Evolutionary conservation across 1,140 invertebrate genomes (phyloP).

Genomic region (Anastrepha obliqua): DNA sequence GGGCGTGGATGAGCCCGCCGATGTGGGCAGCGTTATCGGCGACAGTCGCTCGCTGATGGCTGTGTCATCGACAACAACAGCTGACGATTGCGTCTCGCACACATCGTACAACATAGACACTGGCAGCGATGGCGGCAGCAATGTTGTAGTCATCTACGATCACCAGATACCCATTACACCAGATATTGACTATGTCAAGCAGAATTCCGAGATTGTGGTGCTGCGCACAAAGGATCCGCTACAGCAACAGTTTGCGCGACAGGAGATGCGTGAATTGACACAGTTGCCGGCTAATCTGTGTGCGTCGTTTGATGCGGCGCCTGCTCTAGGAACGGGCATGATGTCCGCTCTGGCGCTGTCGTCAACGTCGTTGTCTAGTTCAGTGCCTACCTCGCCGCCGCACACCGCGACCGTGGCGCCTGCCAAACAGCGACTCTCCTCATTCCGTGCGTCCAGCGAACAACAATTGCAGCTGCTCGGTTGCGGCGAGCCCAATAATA

Average conservation of each 20-base stretch:
- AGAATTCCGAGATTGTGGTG: constrained; percentile 73
- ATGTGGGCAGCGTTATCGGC: constrained; percentile 39
- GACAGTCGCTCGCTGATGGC: constrained; percentile 59
- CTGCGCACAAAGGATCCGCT: constrained; percentile 71
- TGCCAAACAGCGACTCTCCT: constrained; percentile 72
- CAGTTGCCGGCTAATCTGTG: constrained; percentile 66
- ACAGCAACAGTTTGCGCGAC: constrained; percentile 62
- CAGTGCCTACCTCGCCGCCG: constrained; percentile 57
- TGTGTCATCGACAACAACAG: constrained; percentile 47
- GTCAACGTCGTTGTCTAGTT: constrained; percentile 45
- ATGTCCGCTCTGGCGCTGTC: constrained; percentile 58
- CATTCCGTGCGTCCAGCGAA: constrained; percentile 71
- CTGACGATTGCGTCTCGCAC: constrained; percentile 63
- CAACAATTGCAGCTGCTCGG: constrained; percentile 69
- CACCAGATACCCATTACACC: constrained; percentile 72
- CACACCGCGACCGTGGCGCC: constrained; percentile 70
- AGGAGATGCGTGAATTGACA: constrained; percentile 70
- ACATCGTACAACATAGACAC: constrained; percentile 65
- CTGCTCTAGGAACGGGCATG: constrained; percentile 58
- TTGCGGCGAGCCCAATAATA: constrained; percentile 56
- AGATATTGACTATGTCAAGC: constrained; percentile 72
- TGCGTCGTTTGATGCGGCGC: constrained; percentile 55
- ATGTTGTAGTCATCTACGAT: constrained; percentile 71
- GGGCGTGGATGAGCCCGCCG: constrained; percentile 55
- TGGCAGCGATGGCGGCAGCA: constrained; percentile 64